These are phyloP conservation scores for Heteromurus nitidus DNA, from an alignment of 2,888 invertebrate genomes.

Conservation along the genomic window DNA sequence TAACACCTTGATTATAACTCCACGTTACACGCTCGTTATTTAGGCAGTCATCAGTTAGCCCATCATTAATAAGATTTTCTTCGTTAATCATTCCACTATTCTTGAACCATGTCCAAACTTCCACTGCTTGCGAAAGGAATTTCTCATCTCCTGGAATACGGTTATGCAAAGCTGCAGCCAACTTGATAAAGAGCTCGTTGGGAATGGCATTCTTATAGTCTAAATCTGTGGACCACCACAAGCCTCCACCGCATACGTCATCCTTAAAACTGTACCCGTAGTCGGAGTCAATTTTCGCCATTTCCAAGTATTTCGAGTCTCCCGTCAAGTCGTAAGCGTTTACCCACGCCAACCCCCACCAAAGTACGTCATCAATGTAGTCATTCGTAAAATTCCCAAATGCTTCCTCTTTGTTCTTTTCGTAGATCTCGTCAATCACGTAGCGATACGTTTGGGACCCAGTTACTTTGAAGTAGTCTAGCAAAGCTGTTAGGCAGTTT, in stretches of 20 bases:
- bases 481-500: constrained; percentile 67
- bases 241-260: constrained; percentile 63
- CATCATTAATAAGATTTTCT: constrained; percentile 70
- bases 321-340: constrained; percentile 66
- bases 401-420: constrained; percentile 62
- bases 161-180: constrained; percentile 68
- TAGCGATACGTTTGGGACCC: constrained; percentile 50
- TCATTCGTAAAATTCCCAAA: constrained; percentile 68
- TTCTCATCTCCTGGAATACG: constrained; percentile 64
- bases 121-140: constrained; percentile 61
- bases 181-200: constrained; percentile 70
- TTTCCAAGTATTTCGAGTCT: constrained; percentile 68
- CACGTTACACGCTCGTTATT: constrained; percentile 68
- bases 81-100: constrained; percentile 67
- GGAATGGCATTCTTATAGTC: constrained; percentile 70
- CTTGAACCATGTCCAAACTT: constrained; percentile 70
- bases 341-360: constrained; percentile 71
- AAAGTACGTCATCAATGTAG: constrained; percentile 64
- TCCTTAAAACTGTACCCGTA: constrained; percentile 67
- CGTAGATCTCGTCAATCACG: constrained; percentile 67
- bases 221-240: constrained; percentile 61
- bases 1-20: constrained; percentile 72
- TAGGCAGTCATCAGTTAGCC: constrained; percentile 64
- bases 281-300: constrained; percentile 69
- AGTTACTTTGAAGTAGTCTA: constrained; percentile 66